Percentiles rank a stretch among this genome's conserved stretches.
Evolutionary conservation across 2,888 invertebrate species (phyloP).

Genomic region (Pheosia tremula): DNA sequence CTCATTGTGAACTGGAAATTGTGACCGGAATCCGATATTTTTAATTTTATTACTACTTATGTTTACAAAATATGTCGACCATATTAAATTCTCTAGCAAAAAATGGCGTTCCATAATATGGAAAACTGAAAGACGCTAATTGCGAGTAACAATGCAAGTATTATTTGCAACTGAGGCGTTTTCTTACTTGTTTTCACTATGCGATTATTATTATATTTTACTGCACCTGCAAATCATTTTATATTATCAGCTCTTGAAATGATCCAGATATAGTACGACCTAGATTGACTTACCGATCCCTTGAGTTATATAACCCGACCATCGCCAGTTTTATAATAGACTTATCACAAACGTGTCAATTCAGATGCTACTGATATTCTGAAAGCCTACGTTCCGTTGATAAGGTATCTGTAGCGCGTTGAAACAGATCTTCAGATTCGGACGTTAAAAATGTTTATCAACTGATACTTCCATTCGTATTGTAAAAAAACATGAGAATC

Average conservation of each 20-base stretch:
- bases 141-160: too few relatives aligned
- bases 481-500: background rate
- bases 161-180: too few relatives aligned
- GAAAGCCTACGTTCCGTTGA: background rate
- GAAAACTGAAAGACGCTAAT: too few relatives aligned
- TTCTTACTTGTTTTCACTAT: too few relatives aligned
- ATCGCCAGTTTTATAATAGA: conserved; percentile 1
- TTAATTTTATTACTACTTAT: too few relatives aligned
- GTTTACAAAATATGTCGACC: too few relatives aligned
- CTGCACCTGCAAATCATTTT: too few relatives aligned
- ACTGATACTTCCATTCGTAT: background rate
- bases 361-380: conserved; percentile 6
- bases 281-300: background rate
- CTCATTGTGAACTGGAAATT: background rate
- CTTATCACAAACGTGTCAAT: conserved; percentile 3
- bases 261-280: background rate
- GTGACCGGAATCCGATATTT: background rate
- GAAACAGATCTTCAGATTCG: conserved; percentile 1
- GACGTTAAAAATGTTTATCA: background rate
- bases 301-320: background rate
- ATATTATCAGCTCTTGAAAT: background rate
- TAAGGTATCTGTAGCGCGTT: background rate
- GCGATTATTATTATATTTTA: too few relatives aligned
- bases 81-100: too few relatives aligned
- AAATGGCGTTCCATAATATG: too few relatives aligned